Evolutionary conservation across 2,797 vertebrate genomes (phyloP).

Genomic region (Ambastaia sidthimunki): DNA sequence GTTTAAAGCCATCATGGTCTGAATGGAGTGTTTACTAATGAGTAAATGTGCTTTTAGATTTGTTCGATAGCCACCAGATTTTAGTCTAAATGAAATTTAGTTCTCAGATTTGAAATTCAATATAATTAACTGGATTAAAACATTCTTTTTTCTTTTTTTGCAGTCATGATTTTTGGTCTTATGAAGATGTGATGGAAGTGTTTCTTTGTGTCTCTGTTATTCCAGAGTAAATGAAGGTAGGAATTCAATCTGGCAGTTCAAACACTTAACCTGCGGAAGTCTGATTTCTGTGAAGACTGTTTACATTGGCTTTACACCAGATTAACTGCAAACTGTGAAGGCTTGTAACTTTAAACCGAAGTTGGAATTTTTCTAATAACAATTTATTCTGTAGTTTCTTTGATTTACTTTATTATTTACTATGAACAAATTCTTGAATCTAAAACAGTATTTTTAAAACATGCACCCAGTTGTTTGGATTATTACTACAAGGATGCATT

Average conservation of each 20-base stretch:
- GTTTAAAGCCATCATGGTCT: no score
- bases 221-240: constrained; percentile 46
- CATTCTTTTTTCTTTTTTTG: not conserved
- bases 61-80: no score
- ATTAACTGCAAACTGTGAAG: constrained; percentile 49
- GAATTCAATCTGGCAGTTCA: constrained; percentile 63
- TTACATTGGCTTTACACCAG: constrained; percentile 53
- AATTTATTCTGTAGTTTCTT: constrained; percentile 27
- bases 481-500: not conserved
- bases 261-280: constrained; percentile 58
- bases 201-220: constrained; percentile 58
- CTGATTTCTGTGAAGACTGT: constrained; percentile 55
- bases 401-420: not conserved
- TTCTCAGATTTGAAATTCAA: not conserved
- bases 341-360: constrained; percentile 43
- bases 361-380: constrained; percentile 1
- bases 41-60: no score
- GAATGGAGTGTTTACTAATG: no score
- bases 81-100: not conserved
- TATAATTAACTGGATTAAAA: constrained; percentile 18
- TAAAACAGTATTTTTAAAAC: not conserved
- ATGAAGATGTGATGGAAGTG: constrained; percentile 37
- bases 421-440: constrained; percentile 24
- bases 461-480: constrained; percentile 1
- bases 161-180: constrained; percentile 23